Base-by-base conservation (phyloP, 64 coral and sea anemone species). In the Montipora capricornis region DNA sequence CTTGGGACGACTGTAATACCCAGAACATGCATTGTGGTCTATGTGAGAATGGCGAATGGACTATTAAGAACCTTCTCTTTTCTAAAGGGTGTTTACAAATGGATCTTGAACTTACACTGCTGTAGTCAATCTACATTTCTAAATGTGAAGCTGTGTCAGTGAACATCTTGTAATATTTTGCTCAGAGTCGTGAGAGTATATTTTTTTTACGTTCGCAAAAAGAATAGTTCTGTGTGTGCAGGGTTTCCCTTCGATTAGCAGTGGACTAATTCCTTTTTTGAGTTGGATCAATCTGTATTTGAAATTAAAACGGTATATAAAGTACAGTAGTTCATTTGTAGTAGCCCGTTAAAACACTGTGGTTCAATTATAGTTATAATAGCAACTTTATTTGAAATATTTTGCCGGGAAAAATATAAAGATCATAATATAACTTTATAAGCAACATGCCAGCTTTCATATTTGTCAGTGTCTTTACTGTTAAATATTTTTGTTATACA, bases 261-360 rank as follows among this genome's bases (percentile, higher is more conserved):
- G 26, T 76, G 73, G 5, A 76, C 44, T 76, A 76, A 76, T 44
- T 76, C 73, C 24, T 12, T 76, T 76, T 76, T 76, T 76, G 73
- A 76, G 26, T 76, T 76, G 73, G 73, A 76, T 76, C 24, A 76
- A 76, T 76, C 73, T 45, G 73, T 46, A 76, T 76, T 76, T 76
- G 73, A 76, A 76, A 76, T 76, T 44, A 76, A 76, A 76, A 76
- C 29, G 26, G 73, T 45, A 47, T 76, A 13, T 76, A 76, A 76
- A 76, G 73, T 76, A 45, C 73, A 76, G 73, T 10, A 5, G 52
- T 55, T 8, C 64, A 68, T 14, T 68, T 68, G 64, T 68, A 68
- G 64, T 68, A 68, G 6, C 64, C 64, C 6, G 64, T 68, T 11
- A 68, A 68, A 68, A 68, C 64, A 68, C 64, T 68, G 64, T 68